Base-by-base conservation (phyloP, 2,797 vertebrate genomes). In the Erpetoichthys calabaricus region DNA sequence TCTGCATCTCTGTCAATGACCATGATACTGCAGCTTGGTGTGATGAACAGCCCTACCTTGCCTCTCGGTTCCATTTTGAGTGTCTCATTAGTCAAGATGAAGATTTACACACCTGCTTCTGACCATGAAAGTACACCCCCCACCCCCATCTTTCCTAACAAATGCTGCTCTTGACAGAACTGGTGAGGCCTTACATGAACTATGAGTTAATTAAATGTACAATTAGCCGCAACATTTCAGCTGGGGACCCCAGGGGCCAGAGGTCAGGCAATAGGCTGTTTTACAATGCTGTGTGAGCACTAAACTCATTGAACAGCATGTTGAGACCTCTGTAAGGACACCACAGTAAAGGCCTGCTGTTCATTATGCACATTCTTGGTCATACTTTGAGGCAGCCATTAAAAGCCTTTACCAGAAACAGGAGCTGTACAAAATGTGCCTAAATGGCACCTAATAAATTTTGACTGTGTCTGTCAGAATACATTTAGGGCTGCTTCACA, bases 101-200 rank as follows among this genome's bases (percentile, higher is more conserved):
- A 46, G 57, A 55, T 55, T 55, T 59, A 55, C 47, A 49, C 58
- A 55, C 45, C 53, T 59, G 53, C 45, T 55, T 45, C 5, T 58
- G 47, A 58, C 57, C 45, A 49, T 7, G 47, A 4, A 49, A 53
- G 57, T 7, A 53, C 53, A 58, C n/a, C 10, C 10, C 45, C 45
- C 46, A 42, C 9, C 41, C 8, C 7, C 57, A 25, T 6, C 6
- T 7, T n/a, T 9, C 45, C 6, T 4, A 7, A n/a, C 47, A 25
- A 46, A 25, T 9, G 8, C 3, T 8, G 45, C 42, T 42, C 58
- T 47, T 46, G 10, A 45, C 9, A 45, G 2, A 51, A 52, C 50
- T 41, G 3, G 44, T 44, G 8, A 10, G 7, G 43, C 50, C 10
- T 7, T 3, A 8, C 45, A 47, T 58, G 51, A 59, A 59, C 51